Base-by-base conservation (phyloP, 2,888 invertebrate genomes). In the Metopia argyrocephala region DNA sequence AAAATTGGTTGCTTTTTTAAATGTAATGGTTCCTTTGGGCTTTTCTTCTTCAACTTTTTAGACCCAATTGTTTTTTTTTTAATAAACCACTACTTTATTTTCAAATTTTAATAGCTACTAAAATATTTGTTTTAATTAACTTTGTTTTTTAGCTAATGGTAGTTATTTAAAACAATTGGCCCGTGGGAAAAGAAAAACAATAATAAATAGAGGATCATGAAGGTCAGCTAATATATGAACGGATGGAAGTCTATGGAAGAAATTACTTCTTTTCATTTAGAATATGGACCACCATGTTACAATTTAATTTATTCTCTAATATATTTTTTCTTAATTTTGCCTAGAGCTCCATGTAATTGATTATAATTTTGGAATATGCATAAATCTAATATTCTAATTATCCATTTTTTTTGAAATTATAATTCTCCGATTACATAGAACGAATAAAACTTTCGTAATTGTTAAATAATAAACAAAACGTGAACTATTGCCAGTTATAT, bases 401-500 rank as follows among this genome's bases (percentile, higher is more conserved):
- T 2, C 9, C 15, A 12, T 38, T 38, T 15, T 2, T 12, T 12
- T 3, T 15, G 38, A 12, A 38, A 38, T 38, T 38, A 15, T 38
- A 12, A n/a, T 31, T 31, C 31, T 66, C 38, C n/a, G 6, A 3
- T n/a, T 12, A 9, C 5, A 50, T 18, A 56, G 31, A 45, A 57
- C 18, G 45, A 45, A 57, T 52, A 68, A 79, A 74, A 73, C 84
- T 76, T 76, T 76, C 84, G 86, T 87, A 88, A 88, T 88, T 88
- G 87, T 87, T 87, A 88, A 86, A 61, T 84, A 83, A 87, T 87
- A 86, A 85, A 86, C 85, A 76, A 82, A 84, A 84, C 85, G 85
- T 85, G 85, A 76, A 79, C 59, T 62, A 50, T 69, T 48, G 56
- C 69, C 69, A 69, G 69, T 31, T 68, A 66, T 31, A 5, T 56